phyloP scores from a whole-genome alignment of 35 echinoderm and acorn worm genomes.

The Eucidaris tribuloides region DNA sequence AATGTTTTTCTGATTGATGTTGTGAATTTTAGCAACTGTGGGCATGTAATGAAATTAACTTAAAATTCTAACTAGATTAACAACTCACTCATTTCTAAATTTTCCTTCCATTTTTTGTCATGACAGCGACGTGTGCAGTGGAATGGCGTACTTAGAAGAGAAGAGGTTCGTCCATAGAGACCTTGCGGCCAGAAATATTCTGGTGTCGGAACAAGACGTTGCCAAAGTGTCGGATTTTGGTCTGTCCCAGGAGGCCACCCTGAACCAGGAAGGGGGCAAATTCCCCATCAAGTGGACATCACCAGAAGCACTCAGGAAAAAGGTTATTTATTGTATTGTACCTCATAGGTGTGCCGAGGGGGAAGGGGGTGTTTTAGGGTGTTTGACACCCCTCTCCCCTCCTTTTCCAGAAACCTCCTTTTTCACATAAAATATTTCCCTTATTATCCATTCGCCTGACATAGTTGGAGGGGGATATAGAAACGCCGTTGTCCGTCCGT shows the following conservation, averaged over 20 bases:
- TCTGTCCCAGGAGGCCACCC: constrained; percentile 64
- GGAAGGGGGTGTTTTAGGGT: constrained; percentile 61
- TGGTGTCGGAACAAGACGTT: constrained; percentile 82
- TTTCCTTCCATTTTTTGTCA: neutral
- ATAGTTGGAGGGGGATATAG: too few relatives aligned
- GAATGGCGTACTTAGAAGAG: constrained; percentile 92
- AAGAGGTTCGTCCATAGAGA: constrained; percentile 89
- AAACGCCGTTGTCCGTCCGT: too few relatives aligned
- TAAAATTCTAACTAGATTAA: too few relatives aligned
- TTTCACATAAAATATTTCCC: constrained; percentile 89
- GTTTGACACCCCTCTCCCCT: constrained; percentile 66
- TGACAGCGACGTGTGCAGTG: constrained; percentile 66
- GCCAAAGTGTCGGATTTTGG: constrained; percentile 99
- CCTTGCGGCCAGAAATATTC: constrained; percentile 92
- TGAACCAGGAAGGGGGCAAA: constrained; percentile 75
- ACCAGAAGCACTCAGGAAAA: constrained; percentile 84
- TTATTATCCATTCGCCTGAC: too few relatives aligned
- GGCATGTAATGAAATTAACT: too few relatives aligned
- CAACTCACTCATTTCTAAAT: too few relatives aligned
- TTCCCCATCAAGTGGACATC: constrained; percentile 98
- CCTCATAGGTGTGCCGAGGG: constrained; percentile 71
- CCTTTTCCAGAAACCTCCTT: constrained; percentile 82
- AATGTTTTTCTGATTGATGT: too few relatives aligned
- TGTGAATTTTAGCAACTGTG: too few relatives aligned
- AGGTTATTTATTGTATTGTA: constrained; percentile 47